phyloP scores from a whole-genome alignment of 2,113 vertebrate species.

The Oxyruncus cristatus region DNA sequence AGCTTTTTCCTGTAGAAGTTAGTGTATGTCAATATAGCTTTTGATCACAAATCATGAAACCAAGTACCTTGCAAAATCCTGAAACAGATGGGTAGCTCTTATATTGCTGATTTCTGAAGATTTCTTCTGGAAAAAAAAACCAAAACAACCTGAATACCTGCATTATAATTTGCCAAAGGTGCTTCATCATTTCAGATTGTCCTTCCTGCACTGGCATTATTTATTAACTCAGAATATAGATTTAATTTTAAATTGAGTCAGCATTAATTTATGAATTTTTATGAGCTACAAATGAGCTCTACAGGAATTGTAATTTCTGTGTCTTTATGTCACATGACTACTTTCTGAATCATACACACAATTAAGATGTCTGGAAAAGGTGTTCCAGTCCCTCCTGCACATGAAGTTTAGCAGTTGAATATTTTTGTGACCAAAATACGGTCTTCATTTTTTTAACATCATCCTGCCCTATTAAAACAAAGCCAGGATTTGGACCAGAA shows the following conservation, averaged over 20 bases:
- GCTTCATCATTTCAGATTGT: background rate
- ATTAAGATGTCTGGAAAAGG: background rate
- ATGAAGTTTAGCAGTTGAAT: background rate
- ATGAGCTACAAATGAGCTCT: background rate
- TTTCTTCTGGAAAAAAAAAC: background rate
- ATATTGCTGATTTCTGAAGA: background rate
- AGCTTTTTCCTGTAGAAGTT: background rate
- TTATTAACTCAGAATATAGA: background rate
- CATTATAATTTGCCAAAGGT: background rate
- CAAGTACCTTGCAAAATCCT: background rate
- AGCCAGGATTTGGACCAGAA: background rate
- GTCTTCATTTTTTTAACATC: background rate
- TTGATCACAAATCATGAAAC: background rate
- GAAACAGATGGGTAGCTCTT: background rate
- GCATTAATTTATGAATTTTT: background rate
- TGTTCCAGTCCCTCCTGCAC: background rate
- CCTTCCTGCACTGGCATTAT: background rate
- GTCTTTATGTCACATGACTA: background rate
- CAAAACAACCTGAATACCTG: background rate
- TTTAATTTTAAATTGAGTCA: background rate
- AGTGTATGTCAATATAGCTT: background rate
- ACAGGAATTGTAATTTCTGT: background rate
- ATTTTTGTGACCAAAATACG: background rate
- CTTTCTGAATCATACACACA: background rate
- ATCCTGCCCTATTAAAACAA: background rate